These are phyloP conservation scores for Phoxinus dragarum DNA, from an alignment of 2,797 vertebrate genomes.

Conservation along the genomic window DNA sequence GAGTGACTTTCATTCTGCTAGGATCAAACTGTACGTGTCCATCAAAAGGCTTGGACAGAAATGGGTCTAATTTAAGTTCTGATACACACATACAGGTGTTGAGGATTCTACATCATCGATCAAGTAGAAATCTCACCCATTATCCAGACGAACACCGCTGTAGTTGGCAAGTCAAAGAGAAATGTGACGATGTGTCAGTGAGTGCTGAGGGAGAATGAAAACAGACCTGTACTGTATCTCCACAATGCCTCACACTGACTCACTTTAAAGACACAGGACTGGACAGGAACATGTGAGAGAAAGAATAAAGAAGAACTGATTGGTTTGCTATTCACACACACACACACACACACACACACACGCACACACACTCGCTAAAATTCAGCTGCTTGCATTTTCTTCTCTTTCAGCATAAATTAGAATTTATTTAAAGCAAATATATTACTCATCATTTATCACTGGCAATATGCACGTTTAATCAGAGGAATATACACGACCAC, in stretches of 20 bases:
- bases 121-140: not conserved
- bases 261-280: not conserved
- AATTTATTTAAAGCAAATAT: not conserved
- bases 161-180: not conserved
- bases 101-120: not conserved
- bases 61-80: not conserved
- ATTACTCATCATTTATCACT: not conserved
- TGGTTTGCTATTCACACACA: not conserved
- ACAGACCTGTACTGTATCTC: not conserved
- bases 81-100: not conserved
- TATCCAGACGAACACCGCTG: not conserved
- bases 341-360: too few species aligned
- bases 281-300: not conserved
- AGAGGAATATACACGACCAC: too few species aligned
- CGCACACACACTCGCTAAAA: too few species aligned
- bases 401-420: not conserved
- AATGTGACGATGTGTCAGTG: not conserved
- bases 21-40: not conserved
- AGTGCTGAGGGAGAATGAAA: slow-evolving; percentile 4
- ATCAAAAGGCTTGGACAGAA: not conserved
- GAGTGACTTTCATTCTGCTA: not conserved
- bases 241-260: not conserved
- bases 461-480: not conserved
- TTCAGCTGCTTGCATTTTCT: not conserved
- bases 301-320: not conserved